Base-by-base conservation (phyloP, 2,888 invertebrate species). In the Lingula anatina region DNA sequence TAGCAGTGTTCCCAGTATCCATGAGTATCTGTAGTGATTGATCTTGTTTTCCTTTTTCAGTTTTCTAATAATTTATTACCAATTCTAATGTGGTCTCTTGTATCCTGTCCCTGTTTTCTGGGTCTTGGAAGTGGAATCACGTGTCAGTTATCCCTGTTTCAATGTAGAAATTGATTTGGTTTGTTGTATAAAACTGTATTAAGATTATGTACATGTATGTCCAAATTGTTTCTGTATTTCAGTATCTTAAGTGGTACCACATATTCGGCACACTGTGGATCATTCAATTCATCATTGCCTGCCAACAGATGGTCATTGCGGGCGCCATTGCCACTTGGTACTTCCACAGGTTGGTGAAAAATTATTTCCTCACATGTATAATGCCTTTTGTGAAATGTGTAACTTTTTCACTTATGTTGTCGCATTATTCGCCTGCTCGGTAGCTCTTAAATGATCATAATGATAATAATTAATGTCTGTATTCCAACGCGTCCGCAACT, bases 311-410 rank as follows among this genome's bases (percentile, higher is more conserved):
- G 85, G 88, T 92, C 1, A 86, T 94, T 55, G 89, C 94, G 9
- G 92, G 93, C 18, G 87, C 93, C 20, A 90, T 94, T 3, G 89
- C 92, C 0, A 87, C 86, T 65, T 95, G 94, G 94, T 94, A 90
- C 75, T 95, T 95, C 68, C 79, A 81, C 64, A 84, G 85, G 88
- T 87, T 75, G 67, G n/a, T n/a, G 65, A 38, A 38, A n/a, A n/a
- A n/a, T n/a, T n/a, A n/a, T n/a, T n/a, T n/a, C n/a, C n/a, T n/a
- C n/a, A n/a, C n/a, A n/a, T n/a, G n/a, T n/a, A n/a, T n/a, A n/a
- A n/a, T n/a, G n/a, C n/a, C n/a, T n/a, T n/a, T n/a, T n/a, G n/a
- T n/a, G n/a, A n/a, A n/a, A n/a, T n/a, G n/a, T n/a, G n/a, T n/a
- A n/a, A n/a, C n/a, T n/a, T n/a, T n/a, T n/a, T n/a, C n/a, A n/a